These are phyloP conservation scores for Paramisgurnus dabryanus DNA, from an alignment of 2,113 vertebrate genomes.

Conservation along the genomic window DNA sequence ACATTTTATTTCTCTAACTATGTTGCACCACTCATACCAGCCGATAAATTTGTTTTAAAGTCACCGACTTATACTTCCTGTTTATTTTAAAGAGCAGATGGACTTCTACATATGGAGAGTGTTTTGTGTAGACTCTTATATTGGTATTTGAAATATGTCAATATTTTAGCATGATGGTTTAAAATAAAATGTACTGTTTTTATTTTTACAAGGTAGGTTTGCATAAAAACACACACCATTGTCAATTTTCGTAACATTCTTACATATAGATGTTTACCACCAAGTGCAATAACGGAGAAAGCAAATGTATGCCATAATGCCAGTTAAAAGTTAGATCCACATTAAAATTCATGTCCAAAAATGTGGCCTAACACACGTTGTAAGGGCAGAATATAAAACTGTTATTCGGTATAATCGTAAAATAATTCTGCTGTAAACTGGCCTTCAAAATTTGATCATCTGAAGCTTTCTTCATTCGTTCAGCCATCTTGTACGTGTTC, in stretches of 20 bases:
- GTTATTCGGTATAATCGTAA: not conserved
- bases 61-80: too few species aligned
- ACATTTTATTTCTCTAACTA: not conserved
- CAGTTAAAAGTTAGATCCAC: not conserved
- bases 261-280: not conserved
- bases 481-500: not conserved
- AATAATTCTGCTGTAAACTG: not conserved
- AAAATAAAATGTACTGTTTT: constrained; percentile 21
- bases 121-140: not conserved
- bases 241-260: constrained; percentile 10
- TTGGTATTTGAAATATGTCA: not conserved
- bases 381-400: not conserved
- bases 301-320: not conserved
- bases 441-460: not conserved
- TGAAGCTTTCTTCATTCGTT: not conserved
- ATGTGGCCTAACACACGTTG: not conserved
- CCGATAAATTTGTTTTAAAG: too few species aligned
- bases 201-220: constrained; percentile 22
- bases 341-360: not conserved
- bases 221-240: constrained; percentile 28
- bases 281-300: constrained; percentile 24
- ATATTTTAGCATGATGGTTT: not conserved
- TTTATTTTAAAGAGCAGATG: too few species aligned
- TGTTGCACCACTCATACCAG: too few species aligned
- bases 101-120: too few species aligned